Percentiles rank a stretch among this genome's conserved stretches.
Evolutionary conservation across 1,140 invertebrate genomes (phyloP).

Genomic region (Proctacanthus coquilletti): DNA sequence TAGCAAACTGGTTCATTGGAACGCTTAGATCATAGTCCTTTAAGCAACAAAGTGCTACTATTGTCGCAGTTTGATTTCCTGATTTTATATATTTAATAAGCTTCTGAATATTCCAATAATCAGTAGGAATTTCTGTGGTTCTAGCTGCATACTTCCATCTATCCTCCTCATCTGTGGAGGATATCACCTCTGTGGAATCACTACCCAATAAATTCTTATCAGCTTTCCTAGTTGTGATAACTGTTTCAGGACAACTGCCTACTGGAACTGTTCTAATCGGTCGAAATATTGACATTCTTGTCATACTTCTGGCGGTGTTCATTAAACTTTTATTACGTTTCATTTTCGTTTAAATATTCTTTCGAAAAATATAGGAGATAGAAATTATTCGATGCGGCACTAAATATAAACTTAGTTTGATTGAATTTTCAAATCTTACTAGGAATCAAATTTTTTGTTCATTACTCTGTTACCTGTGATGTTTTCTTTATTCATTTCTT

Average conservation of each 20-base stretch:
- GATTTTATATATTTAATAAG: conserved; percentile 87
- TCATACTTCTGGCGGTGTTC: too few species aligned
- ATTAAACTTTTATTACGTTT: too few species aligned
- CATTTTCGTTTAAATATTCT: too few species aligned
- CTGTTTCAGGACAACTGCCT: background rate
- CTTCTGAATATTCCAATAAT: conserved; percentile 89
- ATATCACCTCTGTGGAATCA: conserved; percentile 27
- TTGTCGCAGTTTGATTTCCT: conserved; percentile 87
- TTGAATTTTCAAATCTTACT: too few species aligned
- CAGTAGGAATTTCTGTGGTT: conserved; percentile 47
- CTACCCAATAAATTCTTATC: conserved; percentile 14
- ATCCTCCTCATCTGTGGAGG: conserved; percentile 37
- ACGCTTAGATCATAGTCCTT: conserved; percentile 74
- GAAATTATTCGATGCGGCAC: too few species aligned
- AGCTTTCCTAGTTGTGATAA: conserved; percentile 9
- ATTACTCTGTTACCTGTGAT: too few species aligned
- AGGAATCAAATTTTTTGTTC: too few species aligned
- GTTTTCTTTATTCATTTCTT: too few species aligned
- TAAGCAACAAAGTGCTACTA: conserved; percentile 75
- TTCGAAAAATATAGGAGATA: too few species aligned
- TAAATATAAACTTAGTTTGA: too few species aligned
- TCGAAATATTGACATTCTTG: too few species aligned
- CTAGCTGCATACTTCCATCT: conserved; percentile 39
- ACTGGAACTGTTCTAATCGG: too few species aligned
- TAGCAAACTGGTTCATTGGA: conserved; percentile 59